These are phyloP conservation scores for Sphecodes monilicornis DNA, from an alignment of 2,888 invertebrate genomes.

Conservation along the genomic window DNA sequence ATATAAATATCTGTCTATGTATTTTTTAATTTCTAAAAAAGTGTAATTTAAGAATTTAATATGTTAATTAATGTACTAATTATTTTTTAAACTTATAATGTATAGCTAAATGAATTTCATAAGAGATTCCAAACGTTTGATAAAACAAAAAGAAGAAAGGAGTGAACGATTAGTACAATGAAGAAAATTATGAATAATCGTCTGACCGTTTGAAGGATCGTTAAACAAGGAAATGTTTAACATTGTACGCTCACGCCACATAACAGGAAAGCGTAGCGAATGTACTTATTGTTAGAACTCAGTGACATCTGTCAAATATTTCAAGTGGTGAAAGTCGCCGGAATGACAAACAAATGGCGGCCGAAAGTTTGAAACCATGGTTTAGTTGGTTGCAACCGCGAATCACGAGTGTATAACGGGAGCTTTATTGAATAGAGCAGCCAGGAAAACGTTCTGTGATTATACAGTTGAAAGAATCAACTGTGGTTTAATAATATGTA, in stretches of 20 bases:
- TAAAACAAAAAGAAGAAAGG: too few relatives aligned
- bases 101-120: too few relatives aligned
- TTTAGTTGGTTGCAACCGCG: background rate
- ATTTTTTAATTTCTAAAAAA: too few relatives aligned
- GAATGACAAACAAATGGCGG: background rate
- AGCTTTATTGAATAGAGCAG: background rate
- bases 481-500: conserved; percentile 6
- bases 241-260: background rate
- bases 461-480: background rate
- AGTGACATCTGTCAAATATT: background rate
- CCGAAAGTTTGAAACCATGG: background rate
- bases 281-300: background rate
- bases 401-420: background rate
- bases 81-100: too few relatives aligned
- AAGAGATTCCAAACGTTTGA: too few relatives aligned
- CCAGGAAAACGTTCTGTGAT: background rate
- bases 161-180: background rate
- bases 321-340: background rate
- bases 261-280: background rate
- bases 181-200: background rate
- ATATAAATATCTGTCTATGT: too few relatives aligned
- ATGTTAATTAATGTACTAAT: too few relatives aligned
- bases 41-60: too few relatives aligned
- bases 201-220: background rate
- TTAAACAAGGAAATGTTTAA: background rate